Evolutionary conservation across 2,113 vertebrate species (phyloP).

Genomic region (Apodemus speciosus): DNA sequence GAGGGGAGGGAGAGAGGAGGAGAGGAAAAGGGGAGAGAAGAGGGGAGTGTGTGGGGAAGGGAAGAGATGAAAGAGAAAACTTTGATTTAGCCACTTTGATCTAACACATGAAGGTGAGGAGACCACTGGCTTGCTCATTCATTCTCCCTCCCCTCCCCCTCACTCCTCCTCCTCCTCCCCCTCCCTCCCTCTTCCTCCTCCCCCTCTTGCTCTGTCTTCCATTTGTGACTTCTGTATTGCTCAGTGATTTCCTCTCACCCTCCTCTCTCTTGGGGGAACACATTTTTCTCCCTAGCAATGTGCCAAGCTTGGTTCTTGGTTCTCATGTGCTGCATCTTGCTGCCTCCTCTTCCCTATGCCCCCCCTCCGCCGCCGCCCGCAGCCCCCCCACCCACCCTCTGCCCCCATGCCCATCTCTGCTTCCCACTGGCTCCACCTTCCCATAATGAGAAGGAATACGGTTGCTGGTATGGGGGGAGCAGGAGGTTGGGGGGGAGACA

Average conservation of each 20-base stretch:
- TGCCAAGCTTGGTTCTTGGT: neutral
- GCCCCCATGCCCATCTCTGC: fast-evolving
- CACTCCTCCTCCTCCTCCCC: fast-evolving
- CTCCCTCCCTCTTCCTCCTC: too few species aligned
- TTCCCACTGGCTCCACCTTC: neutral
- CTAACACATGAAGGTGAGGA: neutral
- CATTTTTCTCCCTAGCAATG: neutral
- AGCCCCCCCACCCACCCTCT: too few species aligned
- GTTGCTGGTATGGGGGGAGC: neutral
- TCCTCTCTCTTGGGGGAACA: too few species aligned
- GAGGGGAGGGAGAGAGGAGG: neutral
- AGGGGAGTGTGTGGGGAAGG: neutral
- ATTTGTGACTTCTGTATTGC: neutral
- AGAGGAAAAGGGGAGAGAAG: neutral
- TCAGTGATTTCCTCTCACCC: neutral
- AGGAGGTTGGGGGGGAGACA: too few species aligned
- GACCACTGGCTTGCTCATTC: neutral
- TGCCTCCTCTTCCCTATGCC: too few species aligned
- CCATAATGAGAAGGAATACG: neutral
- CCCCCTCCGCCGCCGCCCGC: too few species aligned
- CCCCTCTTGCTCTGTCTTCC: neutral
- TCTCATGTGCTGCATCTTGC: neutral
- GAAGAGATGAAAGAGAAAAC: neutral
- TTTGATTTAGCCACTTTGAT: too few species aligned
- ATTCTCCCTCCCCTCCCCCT: too few species aligned